These are phyloP conservation scores for Poecilia latipinna DNA, from an alignment of 2,113 vertebrate genomes.

Conservation along the genomic window DNA sequence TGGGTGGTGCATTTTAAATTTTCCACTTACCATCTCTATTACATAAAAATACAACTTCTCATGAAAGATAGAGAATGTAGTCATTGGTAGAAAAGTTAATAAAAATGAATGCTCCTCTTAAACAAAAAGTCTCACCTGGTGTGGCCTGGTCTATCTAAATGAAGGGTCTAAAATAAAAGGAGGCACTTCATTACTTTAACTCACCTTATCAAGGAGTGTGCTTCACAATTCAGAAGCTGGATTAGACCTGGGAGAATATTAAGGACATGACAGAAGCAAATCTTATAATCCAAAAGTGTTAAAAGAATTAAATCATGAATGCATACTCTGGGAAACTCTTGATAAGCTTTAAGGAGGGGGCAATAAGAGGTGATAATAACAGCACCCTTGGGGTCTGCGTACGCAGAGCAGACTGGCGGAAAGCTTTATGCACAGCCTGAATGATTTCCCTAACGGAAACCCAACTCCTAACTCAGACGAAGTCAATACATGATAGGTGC, in stretches of 20 bases:
- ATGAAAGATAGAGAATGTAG: too few relatives aligned
- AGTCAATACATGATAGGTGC: conserved; percentile 49
- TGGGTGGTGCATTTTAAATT: too few relatives aligned
- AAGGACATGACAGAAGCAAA: conserved; percentile 13
- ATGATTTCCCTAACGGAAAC: conserved; percentile 62
- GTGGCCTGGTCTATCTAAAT: not conserved
- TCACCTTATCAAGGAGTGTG: not conserved
- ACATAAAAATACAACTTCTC: too few relatives aligned
- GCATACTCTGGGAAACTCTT: conserved; percentile 9
- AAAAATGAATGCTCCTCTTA: too few relatives aligned
- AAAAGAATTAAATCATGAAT: conserved; percentile 33
- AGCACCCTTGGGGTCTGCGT: conserved; percentile 30
- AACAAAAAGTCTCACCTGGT: too few relatives aligned
- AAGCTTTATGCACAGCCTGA: conserved; percentile 50
- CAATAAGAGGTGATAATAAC: conserved; percentile 39
- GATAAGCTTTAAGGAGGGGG: conserved; percentile 37
- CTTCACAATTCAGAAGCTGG: not conserved
- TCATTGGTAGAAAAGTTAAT: too few relatives aligned
- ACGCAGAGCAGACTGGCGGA: conserved; percentile 28
- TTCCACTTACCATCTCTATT: too few relatives aligned
- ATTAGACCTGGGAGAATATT: conserved; percentile 25
- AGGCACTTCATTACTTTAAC: too few relatives aligned
- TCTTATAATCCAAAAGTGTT: conserved; percentile 38
- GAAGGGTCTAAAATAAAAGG: not conserved
- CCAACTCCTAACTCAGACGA: conserved; percentile 37